Evolutionary conservation across 2,888 invertebrate species (phyloP).

Genomic region (Neoascia interrupta): DNA sequence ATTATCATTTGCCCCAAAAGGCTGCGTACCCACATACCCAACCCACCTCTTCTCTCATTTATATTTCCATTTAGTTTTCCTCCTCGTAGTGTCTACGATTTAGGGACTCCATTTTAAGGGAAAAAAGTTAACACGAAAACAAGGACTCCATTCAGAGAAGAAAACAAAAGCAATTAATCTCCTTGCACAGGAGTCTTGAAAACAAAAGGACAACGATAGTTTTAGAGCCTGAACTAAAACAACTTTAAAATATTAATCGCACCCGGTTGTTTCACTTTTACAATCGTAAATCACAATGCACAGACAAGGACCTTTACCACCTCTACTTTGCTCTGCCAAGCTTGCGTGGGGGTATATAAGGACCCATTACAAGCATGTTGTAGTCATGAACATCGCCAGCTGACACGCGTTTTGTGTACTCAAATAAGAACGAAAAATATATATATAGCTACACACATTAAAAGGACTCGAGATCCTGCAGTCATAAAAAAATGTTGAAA

Average conservation of each 20-base stretch:
- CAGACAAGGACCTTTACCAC: conserved; percentile 25
- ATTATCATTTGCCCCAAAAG: conserved; percentile 44
- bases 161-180: conserved; percentile 66
- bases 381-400: conserved; percentile 54
- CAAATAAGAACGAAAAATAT: no score
- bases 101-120: conserved; percentile 25
- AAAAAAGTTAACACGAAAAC: not conserved
- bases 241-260: conserved; percentile 67
- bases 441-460: not conserved
- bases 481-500: conserved; percentile 41
- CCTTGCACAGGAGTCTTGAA: conserved; percentile 36
- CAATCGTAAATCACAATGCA: conserved; percentile 58
- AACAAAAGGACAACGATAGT: conserved; percentile 35
- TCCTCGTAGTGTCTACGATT: conserved; percentile 48
- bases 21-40: conserved; percentile 5
- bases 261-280: conserved; percentile 57
- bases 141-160: conserved; percentile 22
- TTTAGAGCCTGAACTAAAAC: conserved; percentile 44
- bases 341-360: no score
- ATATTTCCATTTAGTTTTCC: conserved; percentile 58
- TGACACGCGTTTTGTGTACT: conserved; percentile 62
- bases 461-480: conserved; percentile 35
- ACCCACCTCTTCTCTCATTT: conserved; percentile 39
- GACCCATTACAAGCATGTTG: not conserved
- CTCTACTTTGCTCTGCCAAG: no score